phyloP scores from a whole-genome alignment of 1,140 invertebrate species.

The Bombus ignitus region DNA sequence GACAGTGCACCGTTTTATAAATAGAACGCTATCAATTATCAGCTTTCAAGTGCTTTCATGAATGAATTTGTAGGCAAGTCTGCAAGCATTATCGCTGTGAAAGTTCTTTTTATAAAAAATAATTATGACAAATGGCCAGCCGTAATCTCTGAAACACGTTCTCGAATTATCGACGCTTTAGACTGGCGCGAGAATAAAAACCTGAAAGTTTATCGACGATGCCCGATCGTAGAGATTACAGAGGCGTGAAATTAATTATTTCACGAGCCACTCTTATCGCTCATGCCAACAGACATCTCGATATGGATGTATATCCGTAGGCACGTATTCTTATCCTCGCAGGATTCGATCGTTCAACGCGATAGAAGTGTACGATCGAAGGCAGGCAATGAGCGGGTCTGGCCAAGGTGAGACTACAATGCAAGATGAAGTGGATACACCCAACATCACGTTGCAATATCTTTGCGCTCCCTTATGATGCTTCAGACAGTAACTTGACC shows the following conservation, averaged over 20 bases:
- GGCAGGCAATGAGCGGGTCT: neutral
- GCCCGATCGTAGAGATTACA: conserved; percentile 20
- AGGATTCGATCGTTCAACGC: conserved; percentile 25
- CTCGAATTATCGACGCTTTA: conserved; percentile 21
- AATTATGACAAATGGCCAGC: conserved; percentile 21
- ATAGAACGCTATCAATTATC: neutral
- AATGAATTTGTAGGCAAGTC: neutral
- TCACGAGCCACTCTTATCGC: conserved; percentile 26
- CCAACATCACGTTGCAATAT: conserved; percentile 40
- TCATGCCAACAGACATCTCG: neutral
- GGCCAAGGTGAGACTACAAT: neutral
- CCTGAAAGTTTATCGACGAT: conserved; percentile 1
- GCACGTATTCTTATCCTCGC: conserved; percentile 16
- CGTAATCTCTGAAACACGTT: conserved; percentile 7
- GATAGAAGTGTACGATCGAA: conserved; percentile 31
- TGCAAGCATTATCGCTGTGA: neutral
- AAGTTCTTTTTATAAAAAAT: neutral
- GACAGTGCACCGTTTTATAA: neutral
- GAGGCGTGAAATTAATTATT: conserved; percentile 52
- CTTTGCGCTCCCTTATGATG: neutral
- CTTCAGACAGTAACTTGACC: conserved; percentile 11
- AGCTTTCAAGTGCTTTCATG: neutral
- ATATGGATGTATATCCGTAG: conserved; percentile 28
- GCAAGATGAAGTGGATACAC: conserved; percentile 16
- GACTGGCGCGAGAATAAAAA: neutral